Conservation (phyloP, 2,888 invertebrate species). For the Lottia gigantea region DNA sequence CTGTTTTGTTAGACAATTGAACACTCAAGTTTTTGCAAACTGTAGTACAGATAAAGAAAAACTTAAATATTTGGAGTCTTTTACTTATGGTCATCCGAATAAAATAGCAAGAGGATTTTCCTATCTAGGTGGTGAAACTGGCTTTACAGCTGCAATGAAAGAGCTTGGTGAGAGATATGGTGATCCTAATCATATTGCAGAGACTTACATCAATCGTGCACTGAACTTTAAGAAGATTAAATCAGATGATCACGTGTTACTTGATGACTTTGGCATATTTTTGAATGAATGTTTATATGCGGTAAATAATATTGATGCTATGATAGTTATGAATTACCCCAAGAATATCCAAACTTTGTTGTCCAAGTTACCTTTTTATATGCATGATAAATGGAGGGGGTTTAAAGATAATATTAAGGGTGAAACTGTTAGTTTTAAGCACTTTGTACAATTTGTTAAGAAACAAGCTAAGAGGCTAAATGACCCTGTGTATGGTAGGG, state of each 20-base stretch:
- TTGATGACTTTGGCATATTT: too few species aligned
- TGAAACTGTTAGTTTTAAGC: slow-evolving; percentile 13
- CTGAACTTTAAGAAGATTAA: not conserved
- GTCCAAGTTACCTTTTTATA: not conserved
- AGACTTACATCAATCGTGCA: slow-evolving; percentile 24
- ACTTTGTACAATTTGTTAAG: slow-evolving; percentile 19
- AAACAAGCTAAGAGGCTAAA: slow-evolving; percentile 18
- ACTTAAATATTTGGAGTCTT: not conserved
- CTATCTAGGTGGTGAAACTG: not conserved
- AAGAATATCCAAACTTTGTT: not conserved
- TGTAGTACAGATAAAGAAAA: not conserved
- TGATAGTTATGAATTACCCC: not conserved
- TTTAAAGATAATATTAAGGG: not conserved
- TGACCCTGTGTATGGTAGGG: slow-evolving; percentile 23
- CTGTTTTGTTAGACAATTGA: slow-evolving; percentile 9
- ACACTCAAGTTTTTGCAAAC: not conserved
- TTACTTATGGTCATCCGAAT: not conserved
- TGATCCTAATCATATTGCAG: too few species aligned
- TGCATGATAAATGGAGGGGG: not conserved
- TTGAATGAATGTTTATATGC: not conserved
- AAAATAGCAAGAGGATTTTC: not conserved
- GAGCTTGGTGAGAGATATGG: slow-evolving; percentile 2
- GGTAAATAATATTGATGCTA: not conserved
- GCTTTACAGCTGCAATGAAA: not conserved
- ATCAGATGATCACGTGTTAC: too few species aligned